Evolutionary conservation across 1,140 invertebrate species (phyloP), one percentile per base, ranked within the genome.

Genomic region (Rhopalosiphum padi): DNA sequence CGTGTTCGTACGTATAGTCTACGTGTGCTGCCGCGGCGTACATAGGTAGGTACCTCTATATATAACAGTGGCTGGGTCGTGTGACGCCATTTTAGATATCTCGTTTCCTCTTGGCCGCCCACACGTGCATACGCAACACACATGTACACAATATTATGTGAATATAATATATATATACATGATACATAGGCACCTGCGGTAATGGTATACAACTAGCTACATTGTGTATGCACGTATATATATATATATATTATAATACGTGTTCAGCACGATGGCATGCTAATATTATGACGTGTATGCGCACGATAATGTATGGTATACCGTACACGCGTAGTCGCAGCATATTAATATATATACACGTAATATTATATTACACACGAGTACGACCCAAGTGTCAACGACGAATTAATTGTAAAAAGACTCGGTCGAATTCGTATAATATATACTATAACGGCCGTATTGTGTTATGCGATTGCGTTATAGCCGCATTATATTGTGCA

Each of bases 31-130:
- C 25, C 1, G 30, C 37, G 35, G 21, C 6, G 30, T 68, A 15
- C 8, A 18, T n/a, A 77, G 60, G 15, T n/a, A 68, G 25, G 11
- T 4, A n/a, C 60, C 60, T 77, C 30, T 77, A 46, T 77, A 77
- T n/a, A n/a, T 68, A 68, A n/a, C 53, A 51, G 35, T 77, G 18
- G 41, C 9, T 23, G 25, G 23, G 37, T 51, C 15, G 90, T 77
- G 41, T 35, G 90, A 91, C 90, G 90, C 90, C 90, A 91, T 91
- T 91, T 91, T 91, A 91, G 60, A 91, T 91, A 91, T 91, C 90
- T 82, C 90, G 82, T 91, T 91, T 91, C 90, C 90, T 91, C 43
- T 91, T 23, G 37, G 68, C 37, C 90, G 55, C 87, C 87, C 35
- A 89, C 87, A 51, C 87, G 48, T 53, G 87, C 51, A 35, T 37